phyloP scores from a whole-genome alignment of 2,888 invertebrate species.

The Limnephilus rhombicus region DNA sequence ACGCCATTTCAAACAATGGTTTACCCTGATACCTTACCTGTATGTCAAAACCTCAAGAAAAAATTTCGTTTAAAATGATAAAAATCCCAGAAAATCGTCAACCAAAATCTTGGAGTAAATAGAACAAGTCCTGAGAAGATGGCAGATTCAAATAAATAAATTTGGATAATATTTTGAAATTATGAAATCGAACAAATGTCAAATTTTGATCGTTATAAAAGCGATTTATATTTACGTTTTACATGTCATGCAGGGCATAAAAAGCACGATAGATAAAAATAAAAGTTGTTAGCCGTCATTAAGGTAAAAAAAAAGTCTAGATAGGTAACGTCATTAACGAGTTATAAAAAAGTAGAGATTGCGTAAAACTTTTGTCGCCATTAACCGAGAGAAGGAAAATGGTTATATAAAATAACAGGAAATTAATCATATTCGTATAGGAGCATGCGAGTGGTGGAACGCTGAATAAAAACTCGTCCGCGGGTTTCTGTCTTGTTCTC shows the following conservation, averaged over 20 bases:
- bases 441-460: not conserved
- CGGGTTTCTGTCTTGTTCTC: constrained; percentile 41
- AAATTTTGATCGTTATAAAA: not conserved
- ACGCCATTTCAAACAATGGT: not conserved
- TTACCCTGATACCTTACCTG: not conserved
- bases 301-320: not conserved
- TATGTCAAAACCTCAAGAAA: not conserved
- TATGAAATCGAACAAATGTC: not conserved
- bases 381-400: constrained; percentile 16
- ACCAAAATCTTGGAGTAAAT: not conserved
- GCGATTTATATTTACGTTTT: not conserved
- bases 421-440: not conserved
- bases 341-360: not conserved
- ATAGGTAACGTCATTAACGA: not conserved
- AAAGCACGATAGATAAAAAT: not conserved
- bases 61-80: not conserved
- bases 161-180: not conserved
- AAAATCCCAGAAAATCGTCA: not conserved
- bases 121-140: no score
- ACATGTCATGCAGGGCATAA: not conserved
- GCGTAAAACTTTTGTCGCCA: not conserved
- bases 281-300: constrained; percentile 1
- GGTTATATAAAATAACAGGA: constrained; percentile 19
- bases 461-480: not conserved
- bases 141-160: not conserved